Evolutionary conservation across 2,113 vertebrate genomes (phyloP).

Genomic region (Anguilla japonica): DNA sequence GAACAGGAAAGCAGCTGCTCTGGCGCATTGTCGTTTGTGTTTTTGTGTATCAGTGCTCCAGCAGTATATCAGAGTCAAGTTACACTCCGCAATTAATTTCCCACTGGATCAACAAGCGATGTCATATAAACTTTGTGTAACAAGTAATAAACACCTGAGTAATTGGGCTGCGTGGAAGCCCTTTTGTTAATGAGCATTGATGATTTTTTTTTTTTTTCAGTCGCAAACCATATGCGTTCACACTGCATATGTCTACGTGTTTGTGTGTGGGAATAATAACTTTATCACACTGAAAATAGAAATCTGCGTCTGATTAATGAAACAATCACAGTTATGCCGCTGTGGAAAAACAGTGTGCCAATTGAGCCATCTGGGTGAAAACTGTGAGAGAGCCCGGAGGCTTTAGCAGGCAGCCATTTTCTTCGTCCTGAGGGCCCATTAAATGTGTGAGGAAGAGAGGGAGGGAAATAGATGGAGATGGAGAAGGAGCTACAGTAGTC

Average conservation of each 20-base stretch:
- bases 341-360: constrained; percentile 11
- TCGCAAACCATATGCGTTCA: neutral
- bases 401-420: constrained; percentile 50
- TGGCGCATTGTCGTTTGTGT: neutral
- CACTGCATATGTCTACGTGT: neutral
- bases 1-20: neutral
- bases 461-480: constrained; percentile 6
- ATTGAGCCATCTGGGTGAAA: constrained; percentile 53
- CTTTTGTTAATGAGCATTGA: neutral
- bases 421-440: constrained; percentile 55
- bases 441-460: constrained; percentile 60
- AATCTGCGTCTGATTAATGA: constrained; percentile 26
- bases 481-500: constrained; percentile 25
- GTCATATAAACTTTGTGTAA: neutral
- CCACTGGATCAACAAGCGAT: neutral
- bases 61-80: neutral
- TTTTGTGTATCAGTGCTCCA: neutral
- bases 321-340: constrained; percentile 5
- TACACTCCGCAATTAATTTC: neutral
- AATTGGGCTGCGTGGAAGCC: neutral
- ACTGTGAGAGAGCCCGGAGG: constrained; percentile 52
- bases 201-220: no score
- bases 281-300: constrained; percentile 23
- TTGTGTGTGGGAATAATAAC: constrained; percentile 21
- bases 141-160: neutral